Conservation (phyloP, 2,113 vertebrate genomes). For the Verasper variegatus region DNA sequence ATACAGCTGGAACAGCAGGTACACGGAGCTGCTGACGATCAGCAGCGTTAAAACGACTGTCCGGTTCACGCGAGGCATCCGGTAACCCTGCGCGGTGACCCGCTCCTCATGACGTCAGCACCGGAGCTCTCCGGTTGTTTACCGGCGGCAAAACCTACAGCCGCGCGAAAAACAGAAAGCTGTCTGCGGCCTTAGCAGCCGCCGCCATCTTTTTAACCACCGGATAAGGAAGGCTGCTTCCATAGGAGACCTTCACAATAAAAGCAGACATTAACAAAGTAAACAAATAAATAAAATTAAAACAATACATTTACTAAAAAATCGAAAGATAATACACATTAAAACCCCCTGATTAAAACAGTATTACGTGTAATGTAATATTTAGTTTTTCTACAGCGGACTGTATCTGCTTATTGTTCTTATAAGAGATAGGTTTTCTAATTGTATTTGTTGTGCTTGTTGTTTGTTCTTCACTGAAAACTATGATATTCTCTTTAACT, state of each 20-base stretch:
- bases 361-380: too few relatives aligned
- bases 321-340: not conserved
- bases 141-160: not conserved
- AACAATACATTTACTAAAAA: too few relatives aligned
- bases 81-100: slow-evolving; percentile 25
- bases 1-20: slow-evolving; percentile 92
- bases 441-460: too few relatives aligned
- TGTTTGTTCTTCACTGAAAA: too few relatives aligned
- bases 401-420: too few relatives aligned
- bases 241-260: slow-evolving; percentile 32
- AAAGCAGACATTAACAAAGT: not conserved
- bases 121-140: not conserved
- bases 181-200: too few relatives aligned
- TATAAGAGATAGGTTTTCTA: too few relatives aligned
- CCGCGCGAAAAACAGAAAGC: too few relatives aligned
- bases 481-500: too few relatives aligned
- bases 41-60: slow-evolving; percentile 88
- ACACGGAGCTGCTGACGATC: slow-evolving; percentile 86
- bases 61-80: slow-evolving; percentile 93
- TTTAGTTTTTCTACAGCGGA: too few relatives aligned
- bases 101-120: slow-evolving; percentile 25
- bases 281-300: too few relatives aligned
- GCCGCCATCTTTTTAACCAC: slow-evolving; percentile 55
- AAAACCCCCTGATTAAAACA: not conserved
- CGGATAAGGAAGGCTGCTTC: not conserved